Percentiles rank a stretch among this genome's conserved stretches.
phyloP scores from a whole-genome alignment of 2,888 invertebrate genomes.

The Sesamia inferens region DNA sequence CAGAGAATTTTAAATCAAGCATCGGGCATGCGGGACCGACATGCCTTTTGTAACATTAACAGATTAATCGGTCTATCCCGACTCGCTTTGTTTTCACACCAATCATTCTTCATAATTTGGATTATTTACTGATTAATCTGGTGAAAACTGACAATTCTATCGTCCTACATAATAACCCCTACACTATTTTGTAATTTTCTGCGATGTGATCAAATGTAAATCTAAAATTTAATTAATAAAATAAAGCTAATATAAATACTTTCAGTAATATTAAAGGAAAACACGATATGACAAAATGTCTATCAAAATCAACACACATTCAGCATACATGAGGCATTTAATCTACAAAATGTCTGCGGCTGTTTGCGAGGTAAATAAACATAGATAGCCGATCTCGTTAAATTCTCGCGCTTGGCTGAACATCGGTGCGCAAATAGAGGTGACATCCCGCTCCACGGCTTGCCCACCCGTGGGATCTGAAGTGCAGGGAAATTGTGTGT shows the following conservation, averaged over 20 bases:
- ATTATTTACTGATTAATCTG: conserved; percentile 23
- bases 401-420: conserved; percentile 76
- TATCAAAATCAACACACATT: conserved; percentile 43
- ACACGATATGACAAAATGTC: conserved; percentile 36
- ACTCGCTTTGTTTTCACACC: conserved; percentile 42
- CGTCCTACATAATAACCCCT: not conserved
- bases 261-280: conserved; percentile 1
- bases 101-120: conserved; percentile 51
- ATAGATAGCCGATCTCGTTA: conserved; percentile 77
- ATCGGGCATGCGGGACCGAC: conserved; percentile 44
- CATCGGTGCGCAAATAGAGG: conserved; percentile 62
- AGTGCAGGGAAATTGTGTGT: conserved; percentile 41
- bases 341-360: conserved; percentile 78
- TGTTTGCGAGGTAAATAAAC: conserved; percentile 72
- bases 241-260: not conserved
- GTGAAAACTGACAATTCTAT: conserved; percentile 13
- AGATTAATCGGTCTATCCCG: conserved; percentile 56
- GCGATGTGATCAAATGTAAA: conserved; percentile 3
- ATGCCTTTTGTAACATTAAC: conserved; percentile 59
- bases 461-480: conserved; percentile 56
- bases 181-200: not conserved
- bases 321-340: conserved; percentile 67
- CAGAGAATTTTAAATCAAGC: conserved; percentile 67
- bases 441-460: conserved; percentile 62
- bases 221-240: not conserved